Percentiles rank a stretch among this genome's conserved stretches.
Conservation (phyloP, 2,113 vertebrate genomes). For the Burhinus bistriatus region DNA sequence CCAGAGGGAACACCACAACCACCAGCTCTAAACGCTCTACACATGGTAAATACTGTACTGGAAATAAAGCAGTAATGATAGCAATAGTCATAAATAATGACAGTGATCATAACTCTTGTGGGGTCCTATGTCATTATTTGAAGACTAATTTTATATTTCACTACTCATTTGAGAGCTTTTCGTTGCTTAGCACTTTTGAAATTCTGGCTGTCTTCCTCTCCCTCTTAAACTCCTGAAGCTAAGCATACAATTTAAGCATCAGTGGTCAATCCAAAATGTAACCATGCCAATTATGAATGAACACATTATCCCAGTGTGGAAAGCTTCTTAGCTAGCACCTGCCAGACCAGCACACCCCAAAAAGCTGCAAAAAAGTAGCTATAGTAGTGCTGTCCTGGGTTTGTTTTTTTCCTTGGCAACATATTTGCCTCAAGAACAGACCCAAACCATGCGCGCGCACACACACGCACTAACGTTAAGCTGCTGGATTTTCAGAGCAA, state of each 20-base stretch:
- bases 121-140: neutral
- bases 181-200: neutral
- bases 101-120: neutral
- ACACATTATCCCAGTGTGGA: neutral
- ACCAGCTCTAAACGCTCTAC: neutral
- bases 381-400: neutral
- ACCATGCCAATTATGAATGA: neutral
- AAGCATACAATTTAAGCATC: neutral
- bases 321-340: neutral
- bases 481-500: constrained; percentile 4
- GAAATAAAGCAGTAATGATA: neutral
- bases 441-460: neutral
- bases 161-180: neutral
- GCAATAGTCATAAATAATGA: neutral
- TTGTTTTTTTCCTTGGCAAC: constrained; percentile 6
- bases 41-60: neutral
- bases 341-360: neutral
- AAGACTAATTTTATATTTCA: neutral
- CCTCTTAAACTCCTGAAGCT: neutral
- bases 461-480: neutral
- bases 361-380: neutral
- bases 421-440: neutral
- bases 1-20: neutral
- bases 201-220: neutral
- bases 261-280: neutral